Base-by-base conservation (phyloP, 2,113 vertebrate genomes). In the Bujurquina vittata region DNA sequence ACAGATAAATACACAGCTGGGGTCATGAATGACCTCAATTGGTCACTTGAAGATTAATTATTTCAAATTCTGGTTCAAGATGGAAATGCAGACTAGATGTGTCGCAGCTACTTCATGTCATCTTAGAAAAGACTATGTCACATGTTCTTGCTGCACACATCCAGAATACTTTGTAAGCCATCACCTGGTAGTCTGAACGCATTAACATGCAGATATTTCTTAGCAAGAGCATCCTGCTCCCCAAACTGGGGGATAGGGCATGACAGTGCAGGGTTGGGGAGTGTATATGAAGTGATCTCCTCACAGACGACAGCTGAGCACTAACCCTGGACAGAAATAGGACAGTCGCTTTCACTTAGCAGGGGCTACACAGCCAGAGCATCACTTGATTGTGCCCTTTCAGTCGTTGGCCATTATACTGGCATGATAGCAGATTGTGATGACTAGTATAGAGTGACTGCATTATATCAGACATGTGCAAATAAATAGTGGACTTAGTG, bases 301-400 rank as follows among this genome's bases (percentile, higher is more conserved):
- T 74, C 75, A 10, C 88, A 94, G 94, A 93, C 88, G 63, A 94
- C 95, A 96, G 95, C 95, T 96, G 95, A 94, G 89, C 84, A 40
- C 63, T 79, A 84, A 80, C 84, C 80, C 63, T 11, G 56, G 78
- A 88, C 93, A 93, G 88, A 95, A 95, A 95, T 94, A 95, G 93
- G 84, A 75, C 79, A 56, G 76, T 74, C 11, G 63, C 83, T 93
- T 88, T 92, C 83, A 90, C 84, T 88, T 90, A 91, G 72, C 81
- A 65, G 77, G 72, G 86, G 59, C 85, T 49, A 49, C 76, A 65
- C 87, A 80, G 61, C 85, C 81, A 46, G 58, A 90, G 80, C 79
- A 88, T 90, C 88, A 76, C 77, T 85, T 49, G 46, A 88, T 79
- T 88, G 74, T 63, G n/a, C 87, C 84, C 74, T 85, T 74, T 85